phyloP scores from a whole-genome alignment of 2,797 vertebrate genomes.

The Chelmon rostratus region DNA sequence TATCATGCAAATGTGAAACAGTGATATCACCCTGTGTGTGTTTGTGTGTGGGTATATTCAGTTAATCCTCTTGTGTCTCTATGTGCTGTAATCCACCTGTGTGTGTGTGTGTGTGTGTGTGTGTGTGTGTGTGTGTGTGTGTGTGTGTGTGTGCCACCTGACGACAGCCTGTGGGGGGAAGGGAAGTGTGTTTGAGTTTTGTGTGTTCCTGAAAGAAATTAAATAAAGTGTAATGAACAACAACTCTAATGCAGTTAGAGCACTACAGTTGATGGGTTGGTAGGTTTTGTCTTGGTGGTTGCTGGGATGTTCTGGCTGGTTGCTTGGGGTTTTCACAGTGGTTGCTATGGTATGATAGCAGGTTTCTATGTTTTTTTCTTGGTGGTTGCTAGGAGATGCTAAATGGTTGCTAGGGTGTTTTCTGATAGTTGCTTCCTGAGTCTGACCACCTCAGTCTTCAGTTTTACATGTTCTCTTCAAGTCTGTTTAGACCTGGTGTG shows the following conservation, averaged over 20 bases:
- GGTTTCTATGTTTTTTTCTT: neutral
- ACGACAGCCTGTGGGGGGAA: slow-evolving; percentile 48
- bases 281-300: neutral
- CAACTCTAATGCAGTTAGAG: neutral
- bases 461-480: neutral
- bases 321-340: neutral
- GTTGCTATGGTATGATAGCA: neutral
- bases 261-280: neutral
- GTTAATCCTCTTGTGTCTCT: slow-evolving; percentile 68
- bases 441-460: neutral
- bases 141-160: slow-evolving; percentile 51
- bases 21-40: slow-evolving; percentile 54
- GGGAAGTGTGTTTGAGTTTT: slow-evolving; percentile 16
- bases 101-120: slow-evolving; percentile 51
- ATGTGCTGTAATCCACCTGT: slow-evolving; percentile 76
- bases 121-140: slow-evolving; percentile 55
- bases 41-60: slow-evolving; percentile 38
- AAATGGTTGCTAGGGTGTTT: neutral
- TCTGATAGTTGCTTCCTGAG: neutral
- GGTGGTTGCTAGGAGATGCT: neutral
- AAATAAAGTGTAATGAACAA: slow-evolving; percentile 9
- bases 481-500: neutral
- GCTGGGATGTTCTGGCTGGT: neutral
- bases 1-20: slow-evolving; percentile 47
- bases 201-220: slow-evolving; percentile 8